Evolutionary conservation across 2,113 vertebrate genomes (phyloP).

Genomic region (Ornithorhynchus anatinus): DNA sequence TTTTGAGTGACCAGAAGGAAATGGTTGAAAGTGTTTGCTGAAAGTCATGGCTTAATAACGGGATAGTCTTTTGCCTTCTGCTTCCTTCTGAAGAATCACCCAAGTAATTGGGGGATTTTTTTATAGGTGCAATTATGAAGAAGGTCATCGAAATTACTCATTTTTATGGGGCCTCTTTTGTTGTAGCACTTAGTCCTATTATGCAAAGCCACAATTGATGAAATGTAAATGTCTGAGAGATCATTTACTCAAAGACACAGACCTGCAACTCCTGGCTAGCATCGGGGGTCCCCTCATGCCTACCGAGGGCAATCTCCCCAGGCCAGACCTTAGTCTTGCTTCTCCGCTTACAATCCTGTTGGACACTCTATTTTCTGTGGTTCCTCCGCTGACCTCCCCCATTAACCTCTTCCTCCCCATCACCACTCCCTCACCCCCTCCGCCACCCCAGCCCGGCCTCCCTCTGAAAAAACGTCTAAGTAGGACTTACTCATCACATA

Average conservation of each 20-base stretch:
- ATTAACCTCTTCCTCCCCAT: conserved; percentile 37
- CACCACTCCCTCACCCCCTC: conserved; percentile 16
- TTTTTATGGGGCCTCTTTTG: conserved; percentile 45
- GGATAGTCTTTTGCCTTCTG: conserved; percentile 10
- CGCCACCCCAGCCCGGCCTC: not conserved
- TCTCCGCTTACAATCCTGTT: conserved; percentile 37
- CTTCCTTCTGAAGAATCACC: conserved; percentile 29
- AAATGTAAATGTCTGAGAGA: conserved; percentile 53
- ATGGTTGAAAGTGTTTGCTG: conserved; percentile 49
- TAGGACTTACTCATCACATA: conserved; percentile 52
- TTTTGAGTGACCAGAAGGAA: conserved; percentile 62
- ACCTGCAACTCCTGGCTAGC: conserved; percentile 41
- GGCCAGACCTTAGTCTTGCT: conserved; percentile 35
- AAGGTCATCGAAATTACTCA: conserved; percentile 46
- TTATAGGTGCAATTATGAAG: conserved; percentile 24
- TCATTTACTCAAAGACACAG: conserved; percentile 58
- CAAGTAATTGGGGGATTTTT: conserved; percentile 22
- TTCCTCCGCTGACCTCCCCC: no score
- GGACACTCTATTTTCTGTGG: no score
- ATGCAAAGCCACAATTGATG: conserved; percentile 47
- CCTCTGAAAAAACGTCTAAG: conserved; percentile 35
- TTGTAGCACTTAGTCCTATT: conserved; percentile 18
- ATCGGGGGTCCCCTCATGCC: conserved; percentile 41
- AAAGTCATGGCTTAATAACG: conserved; percentile 32
- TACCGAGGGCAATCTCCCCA: conserved; percentile 50